Conservation (phyloP, 1,140 invertebrate genomes). For the Drosophila yakuba region DNA sequence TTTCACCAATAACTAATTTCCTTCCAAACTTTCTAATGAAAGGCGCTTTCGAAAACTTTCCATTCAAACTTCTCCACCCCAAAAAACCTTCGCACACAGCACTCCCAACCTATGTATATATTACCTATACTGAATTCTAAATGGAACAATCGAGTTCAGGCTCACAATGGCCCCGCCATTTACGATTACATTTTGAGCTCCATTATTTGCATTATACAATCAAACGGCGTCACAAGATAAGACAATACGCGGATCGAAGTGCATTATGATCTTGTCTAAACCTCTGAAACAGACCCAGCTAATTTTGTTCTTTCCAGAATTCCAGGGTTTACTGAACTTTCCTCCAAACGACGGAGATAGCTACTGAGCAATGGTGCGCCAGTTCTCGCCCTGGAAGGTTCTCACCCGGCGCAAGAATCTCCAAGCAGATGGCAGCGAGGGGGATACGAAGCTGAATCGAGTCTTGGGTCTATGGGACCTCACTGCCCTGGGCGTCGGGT, state of each 20-base stretch:
- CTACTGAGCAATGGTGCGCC: conserved; percentile 55
- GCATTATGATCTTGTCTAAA: conserved; percentile 64
- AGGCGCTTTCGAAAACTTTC: conserved; percentile 9
- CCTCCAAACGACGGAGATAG: conserved; percentile 9
- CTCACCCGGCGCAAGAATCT: conserved; percentile 75
- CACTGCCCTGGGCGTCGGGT: conserved; percentile 92
- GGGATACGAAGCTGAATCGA: conserved; percentile 73
- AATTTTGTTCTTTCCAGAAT: conserved; percentile 35
- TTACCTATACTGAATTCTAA: conserved; percentile 38
- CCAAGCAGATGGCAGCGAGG: conserved; percentile 60
- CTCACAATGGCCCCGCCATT: conserved; percentile 58
- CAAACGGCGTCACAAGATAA: conserved; percentile 50
- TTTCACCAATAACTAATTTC: background rate
- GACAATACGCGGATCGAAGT: conserved; percentile 30
- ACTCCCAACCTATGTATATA: conserved; percentile 11
- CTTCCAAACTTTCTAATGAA: background rate
- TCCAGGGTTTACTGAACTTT: conserved; percentile 57
- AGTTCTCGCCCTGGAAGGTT: conserved; percentile 77
- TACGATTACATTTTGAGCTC: conserved; percentile 66
- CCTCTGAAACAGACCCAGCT: conserved; percentile 21
- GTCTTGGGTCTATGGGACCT: conserved; percentile 91
- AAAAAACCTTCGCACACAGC: conserved; percentile 1
- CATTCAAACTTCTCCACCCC: background rate
- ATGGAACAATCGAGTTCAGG: conserved; percentile 56
- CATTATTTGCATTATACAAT: conserved; percentile 71